Evolutionary conservation across 2,888 invertebrate species (phyloP), one percentile per base, ranked within the genome.

Genomic region (Timema podura): DNA sequence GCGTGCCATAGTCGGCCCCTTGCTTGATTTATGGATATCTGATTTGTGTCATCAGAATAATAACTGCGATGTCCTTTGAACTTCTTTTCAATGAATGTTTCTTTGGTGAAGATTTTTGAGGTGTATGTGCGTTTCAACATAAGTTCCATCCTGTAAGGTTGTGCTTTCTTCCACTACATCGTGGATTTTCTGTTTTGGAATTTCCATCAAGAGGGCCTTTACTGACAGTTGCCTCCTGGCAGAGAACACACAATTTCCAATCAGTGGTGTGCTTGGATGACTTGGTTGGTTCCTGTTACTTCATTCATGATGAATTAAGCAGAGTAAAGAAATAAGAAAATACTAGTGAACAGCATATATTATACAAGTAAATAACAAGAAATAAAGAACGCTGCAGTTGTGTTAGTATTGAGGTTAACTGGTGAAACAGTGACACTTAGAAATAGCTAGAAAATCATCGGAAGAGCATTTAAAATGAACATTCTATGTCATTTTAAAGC

Each of bases 151-250:
- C 7, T 54, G 5, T 7, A 54, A 13, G 54, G n/a, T 16, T n/a
- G 54, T 7, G n/a, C 54, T 54, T 54, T 54, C 54, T 54, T 54
- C 16, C 16, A 54, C 54, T 54, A 54, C 54, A 54, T 54, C n/a
- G 15, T 5, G n/a, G 16, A 8, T 2, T 54, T 54, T 54, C n/a
- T 54, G 7, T 54, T 54, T 16, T 54, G n/a, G 54, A 2, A 54
- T 54, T 54, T 54, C 6, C 11, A 11, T 15, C 54, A 11, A 54
- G 9, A 3, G 16, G 15, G 3, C 6, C 6, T 54, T 54, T 54
- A 54, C 54, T 6, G 7, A 16, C 54, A 15, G 54, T 54, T 16
- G n/a, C 54, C 54, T 54, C 8, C 9, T 54, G 54, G 54, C 54
- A 54, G 16, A 54, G n/a, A 54, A 11, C n/a, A 54, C 54, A 54